Percentiles rank a stretch among this genome's conserved stretches.
Evolutionary conservation across 1,140 invertebrate species (phyloP).

Genomic region (Globodera rostochiensis): DNA sequence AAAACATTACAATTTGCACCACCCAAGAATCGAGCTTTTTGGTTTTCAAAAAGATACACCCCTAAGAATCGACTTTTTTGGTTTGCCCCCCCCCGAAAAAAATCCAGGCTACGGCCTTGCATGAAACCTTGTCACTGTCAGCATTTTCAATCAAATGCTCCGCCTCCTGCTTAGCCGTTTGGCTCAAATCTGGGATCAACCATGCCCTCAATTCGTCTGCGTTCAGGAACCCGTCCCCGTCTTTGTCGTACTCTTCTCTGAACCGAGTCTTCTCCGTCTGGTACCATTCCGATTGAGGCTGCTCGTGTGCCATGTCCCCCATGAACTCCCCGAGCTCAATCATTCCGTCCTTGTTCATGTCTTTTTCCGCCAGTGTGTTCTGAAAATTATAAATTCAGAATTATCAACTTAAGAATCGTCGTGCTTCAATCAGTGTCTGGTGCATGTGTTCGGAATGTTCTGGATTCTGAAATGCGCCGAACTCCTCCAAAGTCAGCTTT

Average conservation of each 20-base stretch:
- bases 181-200: slow-evolving; percentile 85
- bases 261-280: slow-evolving; percentile 86
- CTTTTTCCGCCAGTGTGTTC: slow-evolving; percentile 82
- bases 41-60: no score
- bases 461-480: slow-evolving; percentile 85
- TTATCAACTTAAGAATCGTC: neutral
- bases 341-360: slow-evolving; percentile 79
- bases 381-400: slow-evolving; percentile 61
- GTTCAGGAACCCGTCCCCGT: slow-evolving; percentile 82
- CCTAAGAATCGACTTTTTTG: neutral
- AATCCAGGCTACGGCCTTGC: neutral
- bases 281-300: slow-evolving; percentile 77
- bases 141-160: slow-evolving; percentile 85
- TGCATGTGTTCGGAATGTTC: slow-evolving; percentile 85
- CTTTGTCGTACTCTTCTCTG: slow-evolving; percentile 81
- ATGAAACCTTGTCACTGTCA: slow-evolving; percentile 76
- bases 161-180: slow-evolving; percentile 86
- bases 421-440: slow-evolving; percentile 73
- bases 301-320: slow-evolving; percentile 63
- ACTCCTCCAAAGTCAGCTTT: slow-evolving; percentile 78
- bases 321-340: slow-evolving; percentile 66
- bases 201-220: slow-evolving; percentile 81
- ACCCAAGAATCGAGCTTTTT: no score
- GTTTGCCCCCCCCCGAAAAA: neutral
- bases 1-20: neutral